A percentile compares a stretch with the other conserved stretches of the same genome.
Evolutionary conservation across 2,113 vertebrate species (phyloP).

Genomic region (Herpetotheres cachinnans): DNA sequence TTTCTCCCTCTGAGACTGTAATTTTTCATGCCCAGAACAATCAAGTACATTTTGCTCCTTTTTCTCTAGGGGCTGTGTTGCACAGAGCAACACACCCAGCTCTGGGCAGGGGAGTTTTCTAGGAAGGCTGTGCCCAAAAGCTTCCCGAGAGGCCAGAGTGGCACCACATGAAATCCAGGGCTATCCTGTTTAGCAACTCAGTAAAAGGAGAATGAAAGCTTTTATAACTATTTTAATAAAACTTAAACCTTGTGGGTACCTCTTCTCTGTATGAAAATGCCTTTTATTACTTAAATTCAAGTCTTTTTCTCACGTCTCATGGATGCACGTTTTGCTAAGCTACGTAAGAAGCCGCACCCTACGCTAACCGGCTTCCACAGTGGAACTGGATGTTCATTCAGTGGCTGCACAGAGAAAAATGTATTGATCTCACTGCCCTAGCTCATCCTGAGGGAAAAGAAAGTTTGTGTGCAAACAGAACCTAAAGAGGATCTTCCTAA

Average conservation of each 20-base stretch:
- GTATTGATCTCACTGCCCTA: neutral
- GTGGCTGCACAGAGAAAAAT: neutral
- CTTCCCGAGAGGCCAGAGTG: neutral
- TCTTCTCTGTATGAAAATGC: neutral
- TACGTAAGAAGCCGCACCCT: neutral
- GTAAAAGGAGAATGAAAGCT: neutral
- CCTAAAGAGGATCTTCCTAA: neutral
- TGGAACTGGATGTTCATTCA: neutral
- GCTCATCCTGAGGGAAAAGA: neutral
- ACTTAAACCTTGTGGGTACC: neutral
- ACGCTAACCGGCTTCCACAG: neutral
- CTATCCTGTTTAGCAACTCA: neutral
- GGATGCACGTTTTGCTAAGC: neutral
- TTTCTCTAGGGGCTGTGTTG: neutral
- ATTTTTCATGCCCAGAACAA: neutral
- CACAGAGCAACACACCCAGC: neutral
- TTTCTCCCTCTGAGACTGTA: neutral
- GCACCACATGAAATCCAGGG: neutral
- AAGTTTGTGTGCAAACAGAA: neutral
- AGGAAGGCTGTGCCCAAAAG: neutral
- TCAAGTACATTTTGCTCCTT: neutral
- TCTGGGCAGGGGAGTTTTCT: neutral
- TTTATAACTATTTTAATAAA: neutral
- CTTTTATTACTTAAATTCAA: neutral
- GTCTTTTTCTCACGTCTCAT: neutral